Base-by-base conservation (phyloP, 2,888 invertebrate genomes). In the Agrotis clavis region DNA sequence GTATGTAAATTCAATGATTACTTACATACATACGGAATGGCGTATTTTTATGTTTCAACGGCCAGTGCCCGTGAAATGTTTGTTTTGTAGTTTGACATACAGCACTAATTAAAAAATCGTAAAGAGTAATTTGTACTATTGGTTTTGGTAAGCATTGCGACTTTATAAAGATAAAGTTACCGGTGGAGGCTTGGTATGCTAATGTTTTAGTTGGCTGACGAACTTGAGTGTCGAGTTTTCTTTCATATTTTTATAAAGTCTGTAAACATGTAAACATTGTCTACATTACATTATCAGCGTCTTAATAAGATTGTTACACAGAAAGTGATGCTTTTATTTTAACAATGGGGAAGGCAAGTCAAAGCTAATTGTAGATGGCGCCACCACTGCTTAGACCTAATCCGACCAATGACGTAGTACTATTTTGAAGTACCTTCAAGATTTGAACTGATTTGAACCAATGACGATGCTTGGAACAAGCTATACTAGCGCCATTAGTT, bases 51-150 rank as follows among this genome's bases (percentile, higher is more conserved):
- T 62, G 67, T 79, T 63, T 73, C 61, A 25, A 64, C 50, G 74
- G 77, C 41, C 79, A 79, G 30, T 83, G 74, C 21, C 64, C 56
- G 68, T 16, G 14, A 51, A 25, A 21, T 77, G 77, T 86, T 65
- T 83, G 21, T 67, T 71, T 56, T 71, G 50, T 79, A 73, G 77
- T 86, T 85, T 80, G 76, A 84, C 77, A 74, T 66, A 64, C 66
- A 67, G 53, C 57, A 80, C 84, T 86, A 85, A 85, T 85, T 84
- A 84, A 78, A 63, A 45, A 71, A 80, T 83, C 79, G 71, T 70
- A 84, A 74, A 83, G 71, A 74, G 77, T 86, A 74, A 82, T 85
- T 80, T 82, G 84, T 84, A 70, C 77, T 60, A 64, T 73, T 25
- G 56, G 51, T 19, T 65, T 62, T 57, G 35, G 72, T 75, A 81